Base-by-base conservation (phyloP, 2,113 vertebrate genomes). In the Podocnemis expansa region DNA sequence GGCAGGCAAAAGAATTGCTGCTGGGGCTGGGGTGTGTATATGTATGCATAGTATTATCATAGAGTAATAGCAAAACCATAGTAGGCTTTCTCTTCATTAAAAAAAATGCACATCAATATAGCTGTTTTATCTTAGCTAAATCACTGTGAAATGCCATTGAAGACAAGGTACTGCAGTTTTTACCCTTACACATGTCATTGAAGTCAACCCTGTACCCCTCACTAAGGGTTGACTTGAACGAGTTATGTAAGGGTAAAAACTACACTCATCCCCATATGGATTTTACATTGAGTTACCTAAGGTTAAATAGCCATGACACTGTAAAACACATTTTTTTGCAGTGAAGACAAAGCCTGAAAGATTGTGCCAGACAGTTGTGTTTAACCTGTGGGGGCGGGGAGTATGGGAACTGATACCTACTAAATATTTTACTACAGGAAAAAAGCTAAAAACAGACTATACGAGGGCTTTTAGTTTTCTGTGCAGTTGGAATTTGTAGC, bases 381-480 rank as follows among this genome's bases (percentile, higher is more conserved):
- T 93, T 92, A 93, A 87, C 41, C 88, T n/a, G 34, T 51, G 70
- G 52, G 87, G 88, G n/a, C n/a, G n/a, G n/a, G n/a, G n/a, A n/a
- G n/a, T n/a, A n/a, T n/a, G n/a, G 34, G 83, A 88, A 91, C 22
- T 3, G 85, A 52, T 56, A 87, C 55, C 52, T 93, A 45, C 82
- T 94, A 94, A 96, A 83, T 95, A 93, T 91, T 91, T 94, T 83
- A 83, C 55, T 88, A 52, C 19, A 90, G 60, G 76, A 85, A 41
- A 38, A 78, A 19, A 76, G 55, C 60, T 83, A 85, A 75, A 75
- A 47, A 41, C 12, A 73, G 67, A 41, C n/a, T 24, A 3, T 13
- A 75, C 19, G 22, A 75, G 70, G 38, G 41, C 31, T 67, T 67
- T 67, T n/a, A 67, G 24, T 75, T 75, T 38, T 41, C 38, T 75